A percentile compares a stretch with the other conserved stretches of the same genome.
Evolutionary conservation across 2,888 invertebrate species (phyloP).

Genomic region (Dugesia japonica): DNA sequence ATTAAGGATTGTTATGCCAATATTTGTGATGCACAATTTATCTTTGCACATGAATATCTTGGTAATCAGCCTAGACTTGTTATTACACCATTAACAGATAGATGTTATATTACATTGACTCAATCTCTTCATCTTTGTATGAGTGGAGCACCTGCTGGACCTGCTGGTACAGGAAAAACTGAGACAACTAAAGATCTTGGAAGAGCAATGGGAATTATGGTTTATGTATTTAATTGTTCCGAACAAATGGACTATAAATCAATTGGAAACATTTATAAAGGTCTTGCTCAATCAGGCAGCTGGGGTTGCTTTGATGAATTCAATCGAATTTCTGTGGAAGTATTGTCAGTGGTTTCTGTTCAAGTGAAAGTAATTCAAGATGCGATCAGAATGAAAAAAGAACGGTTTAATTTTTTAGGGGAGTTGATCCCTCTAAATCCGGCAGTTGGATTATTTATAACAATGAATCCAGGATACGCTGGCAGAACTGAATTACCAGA

Average conservation of each 20-base stretch:
- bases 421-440: slow-evolving; percentile 28
- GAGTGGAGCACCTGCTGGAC: slow-evolving; percentile 67
- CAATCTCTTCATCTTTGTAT: slow-evolving; percentile 80
- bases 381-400: slow-evolving; percentile 23
- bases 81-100: slow-evolving; percentile 77
- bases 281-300: slow-evolving; percentile 30
- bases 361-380: slow-evolving; percentile 35
- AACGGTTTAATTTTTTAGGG: slow-evolving; percentile 32
- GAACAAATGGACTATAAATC: slow-evolving; percentile 97
- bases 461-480: slow-evolving; percentile 35
- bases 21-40: slow-evolving; percentile 87
- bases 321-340: slow-evolving; percentile 31
- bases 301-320: slow-evolving; percentile 34
- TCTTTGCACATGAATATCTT: slow-evolving; percentile 79
- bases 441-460: slow-evolving; percentile 34
- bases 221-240: slow-evolving; percentile 89
- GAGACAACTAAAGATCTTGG: slow-evolving; percentile 93
- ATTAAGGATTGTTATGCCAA: slow-evolving; percentile 80
- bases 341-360: slow-evolving; percentile 34
- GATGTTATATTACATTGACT: slow-evolving; percentile 79
- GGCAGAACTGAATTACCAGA: slow-evolving; percentile 34
- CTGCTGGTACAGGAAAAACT: slow-evolving; percentile 65
- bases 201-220: slow-evolving; percentile 82
- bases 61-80: slow-evolving; percentile 85
- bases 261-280: slow-evolving; percentile 72